Percentiles rank a stretch among this genome's conserved stretches.
These are phyloP conservation scores for Apolygus lucorum DNA, from an alignment of 1,140 invertebrate genomes.

Conservation along the genomic window DNA sequence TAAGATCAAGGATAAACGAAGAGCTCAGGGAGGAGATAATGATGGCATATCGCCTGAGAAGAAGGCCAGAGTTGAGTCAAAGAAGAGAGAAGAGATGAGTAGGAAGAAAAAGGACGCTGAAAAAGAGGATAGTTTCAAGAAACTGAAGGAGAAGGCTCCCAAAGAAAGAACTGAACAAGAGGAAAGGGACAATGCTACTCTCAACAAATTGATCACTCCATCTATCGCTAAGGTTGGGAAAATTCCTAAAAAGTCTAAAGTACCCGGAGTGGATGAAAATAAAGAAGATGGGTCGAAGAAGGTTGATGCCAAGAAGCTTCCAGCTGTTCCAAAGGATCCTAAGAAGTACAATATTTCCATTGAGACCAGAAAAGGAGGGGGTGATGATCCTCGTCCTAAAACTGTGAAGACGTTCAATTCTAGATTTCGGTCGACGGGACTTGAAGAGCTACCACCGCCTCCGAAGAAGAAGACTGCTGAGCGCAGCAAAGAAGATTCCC, in stretches of 20 bases:
- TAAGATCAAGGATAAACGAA: slow-evolving; percentile 18
- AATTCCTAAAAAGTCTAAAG: slow-evolving; percentile 56
- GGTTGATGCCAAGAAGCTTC: slow-evolving; percentile 26
- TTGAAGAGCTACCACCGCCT: slow-evolving; percentile 64
- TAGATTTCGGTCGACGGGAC: slow-evolving; percentile 74
- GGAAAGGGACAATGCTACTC: slow-evolving; percentile 57
- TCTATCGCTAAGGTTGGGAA: slow-evolving; percentile 58
- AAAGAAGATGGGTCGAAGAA: slow-evolving; percentile 35
- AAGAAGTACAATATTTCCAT: slow-evolving; percentile 72
- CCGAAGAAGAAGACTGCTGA: slow-evolving; percentile 26
- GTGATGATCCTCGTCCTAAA: slow-evolving; percentile 60
- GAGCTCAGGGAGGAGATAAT: slow-evolving; percentile 30
- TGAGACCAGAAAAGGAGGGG: slow-evolving; percentile 58
- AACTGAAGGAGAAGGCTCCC: slow-evolving; percentile 27
- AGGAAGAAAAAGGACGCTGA: slow-evolving; percentile 32
- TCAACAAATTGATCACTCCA: slow-evolving; percentile 54
- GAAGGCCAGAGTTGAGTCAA: slow-evolving; percentile 12
- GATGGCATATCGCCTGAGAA: slow-evolving; percentile 30
- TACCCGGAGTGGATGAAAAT: slow-evolving; percentile 39
- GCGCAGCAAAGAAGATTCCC: not conserved
- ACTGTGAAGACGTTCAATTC: slow-evolving; percentile 83
- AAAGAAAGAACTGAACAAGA: slow-evolving; percentile 43
- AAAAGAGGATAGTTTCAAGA: slow-evolving; percentile 32
- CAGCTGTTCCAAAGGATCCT: slow-evolving; percentile 37
- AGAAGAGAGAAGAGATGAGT: slow-evolving; percentile 32